Conservation (phyloP, 2,888 invertebrate species). For the Mesopsocus fuscifrons region DNA sequence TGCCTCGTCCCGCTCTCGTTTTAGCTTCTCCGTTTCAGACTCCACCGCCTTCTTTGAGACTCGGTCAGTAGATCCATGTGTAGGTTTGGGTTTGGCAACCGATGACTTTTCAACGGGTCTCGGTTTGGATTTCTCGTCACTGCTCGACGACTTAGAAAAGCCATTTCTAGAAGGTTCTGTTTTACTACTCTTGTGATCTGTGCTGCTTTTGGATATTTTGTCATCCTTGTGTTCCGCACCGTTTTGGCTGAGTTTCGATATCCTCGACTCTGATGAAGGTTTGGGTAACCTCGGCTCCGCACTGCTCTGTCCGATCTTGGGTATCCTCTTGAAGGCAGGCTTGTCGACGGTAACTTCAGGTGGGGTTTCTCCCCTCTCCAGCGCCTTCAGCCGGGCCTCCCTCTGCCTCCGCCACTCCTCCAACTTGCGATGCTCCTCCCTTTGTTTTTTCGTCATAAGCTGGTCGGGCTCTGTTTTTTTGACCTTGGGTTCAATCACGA, state of each 20-base stretch:
- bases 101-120: background rate
- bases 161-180: background rate
- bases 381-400: slow-evolving; percentile 21
- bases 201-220: background rate
- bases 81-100: background rate
- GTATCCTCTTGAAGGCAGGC: background rate
- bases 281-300: background rate
- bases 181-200: background rate
- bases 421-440: slow-evolving; percentile 50
- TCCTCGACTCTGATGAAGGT: slow-evolving; percentile 13
- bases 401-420: slow-evolving; percentile 40
- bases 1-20: slow-evolving; percentile 26
- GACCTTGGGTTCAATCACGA: slow-evolving; percentile 36
- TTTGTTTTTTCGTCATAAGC: slow-evolving; percentile 64
- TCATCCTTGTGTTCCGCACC: background rate
- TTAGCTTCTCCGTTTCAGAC: slow-evolving; percentile 23
- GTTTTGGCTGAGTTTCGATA: background rate
- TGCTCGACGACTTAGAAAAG: too few species aligned
- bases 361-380: background rate
- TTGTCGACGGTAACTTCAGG: background rate
- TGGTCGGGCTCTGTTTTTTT: slow-evolving; percentile 41
- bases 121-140: background rate
- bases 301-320: slow-evolving; percentile 2
- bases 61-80: slow-evolving; percentile 9
- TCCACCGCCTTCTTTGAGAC: slow-evolving; percentile 10